Evolutionary conservation across 2,113 vertebrate genomes (phyloP).

Genomic region (Calyptommatus sinebrachiatus): DNA sequence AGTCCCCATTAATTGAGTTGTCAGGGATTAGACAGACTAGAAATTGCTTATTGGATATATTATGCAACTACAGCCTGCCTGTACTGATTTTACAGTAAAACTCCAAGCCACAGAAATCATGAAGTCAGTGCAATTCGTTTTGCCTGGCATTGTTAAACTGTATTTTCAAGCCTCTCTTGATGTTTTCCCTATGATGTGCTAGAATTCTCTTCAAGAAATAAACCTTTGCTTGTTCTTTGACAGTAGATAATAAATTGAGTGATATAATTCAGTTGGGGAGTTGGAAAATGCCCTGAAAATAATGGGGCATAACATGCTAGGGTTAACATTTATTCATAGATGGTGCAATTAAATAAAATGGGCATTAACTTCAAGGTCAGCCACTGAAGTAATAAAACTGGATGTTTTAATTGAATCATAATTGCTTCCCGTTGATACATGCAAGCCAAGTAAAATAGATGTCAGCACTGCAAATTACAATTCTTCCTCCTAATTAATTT

Average conservation of each 20-base stretch:
- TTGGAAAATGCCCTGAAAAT: constrained; percentile 74
- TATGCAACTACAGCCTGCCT: constrained; percentile 45
- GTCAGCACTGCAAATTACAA: constrained; percentile 73
- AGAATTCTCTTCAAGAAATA: constrained; percentile 58
- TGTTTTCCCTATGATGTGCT: constrained; percentile 47
- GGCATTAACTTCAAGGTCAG: constrained; percentile 81
- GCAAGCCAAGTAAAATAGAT: constrained; percentile 76
- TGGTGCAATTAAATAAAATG: constrained; percentile 78
- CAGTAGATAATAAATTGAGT: constrained; percentile 65
- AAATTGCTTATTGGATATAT: constrained; percentile 53
- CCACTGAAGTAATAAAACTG: constrained; percentile 77
- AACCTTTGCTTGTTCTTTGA: constrained; percentile 62
- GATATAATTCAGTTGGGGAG: constrained; percentile 65
- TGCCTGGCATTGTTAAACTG: constrained; percentile 41
- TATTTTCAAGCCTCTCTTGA: constrained; percentile 56
- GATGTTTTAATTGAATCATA: constrained; percentile 83
- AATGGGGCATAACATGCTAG: constrained; percentile 76
- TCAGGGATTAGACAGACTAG: constrained; percentile 48
- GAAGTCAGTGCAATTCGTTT: constrained; percentile 42
- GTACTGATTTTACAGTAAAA: constrained; percentile 65
- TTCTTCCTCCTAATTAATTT: constrained; percentile 76
- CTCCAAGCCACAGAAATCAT: constrained; percentile 44
- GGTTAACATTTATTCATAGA: constrained; percentile 79
- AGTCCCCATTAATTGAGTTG: constrained; percentile 40
- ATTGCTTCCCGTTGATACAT: constrained; percentile 77